A percentile compares a stretch with the other conserved stretches of the same genome.
Evolutionary conservation across 2,113 vertebrate genomes (phyloP).

Genomic region (Toxotes jaculatrix): DNA sequence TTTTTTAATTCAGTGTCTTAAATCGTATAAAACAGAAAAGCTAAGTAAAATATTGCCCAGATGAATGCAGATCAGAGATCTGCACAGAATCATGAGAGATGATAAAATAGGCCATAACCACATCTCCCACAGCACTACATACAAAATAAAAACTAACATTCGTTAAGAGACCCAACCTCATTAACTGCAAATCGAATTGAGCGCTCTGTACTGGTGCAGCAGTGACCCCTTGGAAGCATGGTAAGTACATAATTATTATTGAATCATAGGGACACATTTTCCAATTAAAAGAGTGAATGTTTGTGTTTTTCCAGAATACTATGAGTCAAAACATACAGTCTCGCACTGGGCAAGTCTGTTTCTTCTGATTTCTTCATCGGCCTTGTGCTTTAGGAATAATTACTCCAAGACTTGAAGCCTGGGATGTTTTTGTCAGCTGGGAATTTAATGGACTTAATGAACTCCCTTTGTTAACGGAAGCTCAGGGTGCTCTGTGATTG

Average conservation of each 20-base stretch:
- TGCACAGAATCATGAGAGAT: conserved; percentile 37
- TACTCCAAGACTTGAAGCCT: conserved; percentile 51
- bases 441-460: conserved; percentile 72
- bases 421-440: conserved; percentile 62
- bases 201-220: conserved; percentile 32
- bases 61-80: conserved; percentile 23
- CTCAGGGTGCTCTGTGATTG: conserved; percentile 65
- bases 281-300: conserved; percentile 67
- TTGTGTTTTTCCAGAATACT: conserved; percentile 50
- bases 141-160: conserved; percentile 67
- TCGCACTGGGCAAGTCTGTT: conserved; percentile 35
- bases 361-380: conserved; percentile 60
- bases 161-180: conserved; percentile 62
- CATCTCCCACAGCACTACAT: conserved; percentile 59
- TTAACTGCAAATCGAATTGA: conserved; percentile 66
- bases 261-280: conserved; percentile 66
- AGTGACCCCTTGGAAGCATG: conserved; percentile 59
- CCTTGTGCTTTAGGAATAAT: conserved; percentile 72
- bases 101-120: conserved; percentile 58
- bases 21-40: conserved; percentile 35
- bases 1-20: not conserved
- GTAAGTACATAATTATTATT: conserved; percentile 69
- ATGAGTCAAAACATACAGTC: conserved; percentile 32
- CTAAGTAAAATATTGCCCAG: conserved; percentile 29
- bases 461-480: conserved; percentile 71